These are phyloP conservation scores for Ataeniobius toweri DNA, from an alignment of 2,797 vertebrate genomes.

Conservation along the genomic window DNA sequence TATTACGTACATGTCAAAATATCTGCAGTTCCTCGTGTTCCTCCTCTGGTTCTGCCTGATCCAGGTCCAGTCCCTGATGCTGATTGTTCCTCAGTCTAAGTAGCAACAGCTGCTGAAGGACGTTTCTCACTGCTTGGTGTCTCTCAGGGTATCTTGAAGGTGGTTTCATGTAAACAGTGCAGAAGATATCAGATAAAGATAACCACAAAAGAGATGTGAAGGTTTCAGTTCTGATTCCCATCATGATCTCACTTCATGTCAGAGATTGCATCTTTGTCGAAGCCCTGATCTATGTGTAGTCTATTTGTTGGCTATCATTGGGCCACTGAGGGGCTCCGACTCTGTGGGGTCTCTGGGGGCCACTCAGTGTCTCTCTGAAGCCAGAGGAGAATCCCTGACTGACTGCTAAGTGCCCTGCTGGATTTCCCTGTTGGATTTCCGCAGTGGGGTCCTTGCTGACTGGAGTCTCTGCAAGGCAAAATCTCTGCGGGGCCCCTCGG, in stretches of 20 bases:
- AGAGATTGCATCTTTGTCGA: not conserved
- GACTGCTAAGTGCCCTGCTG: not conserved
- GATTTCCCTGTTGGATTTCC: no score
- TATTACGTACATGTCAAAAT: no score
- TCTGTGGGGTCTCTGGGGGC: no score
- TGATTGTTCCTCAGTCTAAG: no score
- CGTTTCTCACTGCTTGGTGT: not conserved
- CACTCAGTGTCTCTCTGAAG: no score
- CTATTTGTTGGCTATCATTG: no score
- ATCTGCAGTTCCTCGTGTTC: no score
- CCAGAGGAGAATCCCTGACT: not conserved
- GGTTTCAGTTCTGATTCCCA: not conserved
- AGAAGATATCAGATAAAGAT: not conserved
- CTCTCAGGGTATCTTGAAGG: not conserved
- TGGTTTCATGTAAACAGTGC: not conserved
- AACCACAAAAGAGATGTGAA: not conserved
- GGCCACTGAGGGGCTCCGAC: no score
- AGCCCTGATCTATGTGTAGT: not conserved
- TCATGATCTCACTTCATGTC: not conserved
- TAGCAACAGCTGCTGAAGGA: no score
- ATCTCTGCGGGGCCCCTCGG: not conserved
- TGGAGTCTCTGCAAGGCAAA: not conserved
- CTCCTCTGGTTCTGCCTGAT: no score
- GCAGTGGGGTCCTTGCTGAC: no score
- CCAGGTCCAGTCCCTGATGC: not conserved